Conservation (phyloP, 1,140 invertebrate species). For the Cydia pomonella region DNA sequence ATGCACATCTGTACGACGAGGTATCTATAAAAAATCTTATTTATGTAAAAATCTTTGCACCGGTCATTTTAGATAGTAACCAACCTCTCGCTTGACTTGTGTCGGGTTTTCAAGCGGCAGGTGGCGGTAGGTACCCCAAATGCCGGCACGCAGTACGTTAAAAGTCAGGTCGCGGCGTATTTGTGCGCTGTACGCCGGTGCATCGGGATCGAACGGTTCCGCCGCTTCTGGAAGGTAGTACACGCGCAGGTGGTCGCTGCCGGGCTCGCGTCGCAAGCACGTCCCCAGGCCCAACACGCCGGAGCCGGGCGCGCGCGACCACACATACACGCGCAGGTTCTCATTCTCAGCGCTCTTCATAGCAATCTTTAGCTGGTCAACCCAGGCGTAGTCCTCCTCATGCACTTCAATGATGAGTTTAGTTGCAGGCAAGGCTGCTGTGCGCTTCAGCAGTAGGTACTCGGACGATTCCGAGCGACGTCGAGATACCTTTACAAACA, state of each 20-base stretch:
- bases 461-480: constrained; percentile 81
- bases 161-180: constrained; percentile 90
- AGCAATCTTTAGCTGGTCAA: constrained; percentile 89
- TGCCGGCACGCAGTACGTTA: too few relatives aligned
- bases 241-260: constrained; percentile 87
- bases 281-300: constrained; percentile 94
- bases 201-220: constrained; percentile 83
- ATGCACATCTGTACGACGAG: too few relatives aligned
- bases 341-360: constrained; percentile 83
- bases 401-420: constrained; percentile 82
- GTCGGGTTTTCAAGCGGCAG: constrained; percentile 84
- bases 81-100: constrained; percentile 81
- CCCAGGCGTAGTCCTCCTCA: constrained; percentile 89
- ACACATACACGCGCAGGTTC: constrained; percentile 85
- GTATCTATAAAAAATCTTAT: too few relatives aligned
- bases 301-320: constrained; percentile 76
- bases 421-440: constrained; percentile 56
- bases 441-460: constrained; percentile 83
- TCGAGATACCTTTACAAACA: constrained; percentile 72
- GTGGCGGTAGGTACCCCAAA: constrained; percentile 94
- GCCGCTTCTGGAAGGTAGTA: constrained; percentile 85
- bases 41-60: too few relatives aligned
- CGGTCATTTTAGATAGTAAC: neutral
- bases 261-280: constrained; percentile 92
- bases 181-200: constrained; percentile 83